Base-by-base conservation (phyloP, 2,797 vertebrate genomes). In the Cichlasoma orientale region DNA sequence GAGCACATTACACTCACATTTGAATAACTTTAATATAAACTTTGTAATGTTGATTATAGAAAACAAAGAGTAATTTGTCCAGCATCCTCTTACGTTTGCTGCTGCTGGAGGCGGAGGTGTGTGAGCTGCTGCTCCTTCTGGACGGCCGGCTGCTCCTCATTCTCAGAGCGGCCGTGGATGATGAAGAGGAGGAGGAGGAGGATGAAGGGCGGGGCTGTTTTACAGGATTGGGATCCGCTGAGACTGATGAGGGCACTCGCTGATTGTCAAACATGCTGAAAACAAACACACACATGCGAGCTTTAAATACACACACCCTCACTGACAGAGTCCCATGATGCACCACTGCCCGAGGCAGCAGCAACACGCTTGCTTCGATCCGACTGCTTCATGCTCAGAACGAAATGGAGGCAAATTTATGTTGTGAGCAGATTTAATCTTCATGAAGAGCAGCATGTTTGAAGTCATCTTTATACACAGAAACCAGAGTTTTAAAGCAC, bases 261-360 rank as follows among this genome's bases (percentile, higher is more conserved):
- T 94, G 93, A 83, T 92, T 91, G 83, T 93, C 92, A 38, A 88
- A 92, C 58, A 86, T 89, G 79, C 94, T 95, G 89, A 33, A 78
- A 69, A 59, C 18, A 75, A 38, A 83, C 29, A 75, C 31, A 83
- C 27, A 63, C 73, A 23, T 0, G 36, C 21, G 59, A 11, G 27
- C 23, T 31, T 50, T 72, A 66, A 66, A 66, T 47, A 66, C 61
- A 47, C 38, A 44, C 61, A 44, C 23, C 38, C 23, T 47, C 9
- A 10, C 38, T 19, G 23, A 66, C 61, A 71, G 2, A 69, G 23
- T 78, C 82, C 79, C 83, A 81, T 72, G 72, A 84, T 85, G 80
- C 84, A 86, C 11, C 54, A 56, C 8, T 53, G 82, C 80, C 80
- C 0, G n/a, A 72, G 79, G 77, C 58, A 8, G 7, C 1, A 71